phyloP scores from a whole-genome alignment of 2,888 invertebrate species.

The Andrena chrysosceles region DNA sequence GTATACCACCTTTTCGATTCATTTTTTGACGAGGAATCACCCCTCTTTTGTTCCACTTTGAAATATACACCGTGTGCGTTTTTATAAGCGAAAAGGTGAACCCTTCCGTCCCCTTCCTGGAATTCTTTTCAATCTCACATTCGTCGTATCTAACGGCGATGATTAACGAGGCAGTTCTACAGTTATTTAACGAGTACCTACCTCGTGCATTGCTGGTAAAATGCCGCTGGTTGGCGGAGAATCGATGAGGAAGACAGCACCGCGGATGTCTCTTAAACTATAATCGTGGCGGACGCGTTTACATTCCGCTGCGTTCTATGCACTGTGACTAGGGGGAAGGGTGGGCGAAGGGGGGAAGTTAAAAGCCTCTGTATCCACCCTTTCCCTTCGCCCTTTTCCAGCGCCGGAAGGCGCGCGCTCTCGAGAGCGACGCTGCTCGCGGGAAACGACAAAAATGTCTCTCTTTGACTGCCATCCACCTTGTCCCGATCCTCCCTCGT shows the following conservation, averaged over 20 bases:
- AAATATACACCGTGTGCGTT: too few relatives aligned
- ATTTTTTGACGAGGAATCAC: too few relatives aligned
- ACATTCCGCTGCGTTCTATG: slow-evolving; percentile 10
- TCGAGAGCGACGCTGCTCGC: slow-evolving; percentile 13
- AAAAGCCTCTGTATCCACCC: slow-evolving; percentile 45
- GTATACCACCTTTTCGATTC: too few relatives aligned
- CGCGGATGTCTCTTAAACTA: slow-evolving; percentile 34
- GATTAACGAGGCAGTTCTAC: too few relatives aligned
- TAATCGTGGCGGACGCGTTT: slow-evolving; percentile 31
- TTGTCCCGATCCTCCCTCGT: slow-evolving; percentile 39
- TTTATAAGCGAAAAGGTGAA: too few relatives aligned
- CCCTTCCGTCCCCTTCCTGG: too few relatives aligned
- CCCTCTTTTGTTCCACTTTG: too few relatives aligned
- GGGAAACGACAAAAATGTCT: slow-evolving; percentile 54
- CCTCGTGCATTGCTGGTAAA: not conserved
- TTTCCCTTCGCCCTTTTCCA: not conserved
- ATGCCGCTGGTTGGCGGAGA: not conserved
- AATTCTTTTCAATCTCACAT: too few relatives aligned
- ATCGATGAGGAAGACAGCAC: slow-evolving; percentile 19
- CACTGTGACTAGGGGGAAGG: not conserved
- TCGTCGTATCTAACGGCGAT: too few relatives aligned
- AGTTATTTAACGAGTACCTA: too few relatives aligned
- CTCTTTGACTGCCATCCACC: slow-evolving; percentile 44
- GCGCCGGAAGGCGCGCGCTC: slow-evolving; percentile 27
- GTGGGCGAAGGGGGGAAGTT: slow-evolving; percentile 8